These are phyloP conservation scores for Theristicus caerulescens DNA, from an alignment of 2,113 vertebrate genomes.

Conservation along the genomic window DNA sequence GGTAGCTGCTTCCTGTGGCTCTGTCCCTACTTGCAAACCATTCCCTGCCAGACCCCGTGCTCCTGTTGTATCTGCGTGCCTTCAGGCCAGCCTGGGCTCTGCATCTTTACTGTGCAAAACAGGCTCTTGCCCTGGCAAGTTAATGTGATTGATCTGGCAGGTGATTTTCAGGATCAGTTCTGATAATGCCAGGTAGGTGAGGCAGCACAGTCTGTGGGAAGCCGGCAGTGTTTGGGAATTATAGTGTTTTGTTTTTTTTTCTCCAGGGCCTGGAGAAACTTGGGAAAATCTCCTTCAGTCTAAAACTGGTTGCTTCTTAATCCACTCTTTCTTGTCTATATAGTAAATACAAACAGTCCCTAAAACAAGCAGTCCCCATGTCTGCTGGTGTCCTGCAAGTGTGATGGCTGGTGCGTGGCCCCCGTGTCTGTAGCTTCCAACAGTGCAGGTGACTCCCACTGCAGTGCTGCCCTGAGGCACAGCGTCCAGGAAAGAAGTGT, in stretches of 20 bases:
- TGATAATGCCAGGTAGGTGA: not conserved
- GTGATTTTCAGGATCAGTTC: not conserved
- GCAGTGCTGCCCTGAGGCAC: not conserved
- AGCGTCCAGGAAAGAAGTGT: not conserved
- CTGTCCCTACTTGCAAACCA: not conserved
- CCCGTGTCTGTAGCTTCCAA: not conserved
- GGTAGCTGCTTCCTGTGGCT: not conserved
- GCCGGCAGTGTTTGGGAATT: not conserved
- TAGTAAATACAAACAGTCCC: not conserved
- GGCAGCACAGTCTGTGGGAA: not conserved
- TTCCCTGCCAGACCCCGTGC: fast-evolving
- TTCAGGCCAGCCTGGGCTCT: not conserved
- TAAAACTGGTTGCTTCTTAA: not conserved
- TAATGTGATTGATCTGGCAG: not conserved
- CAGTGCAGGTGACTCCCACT: not conserved
- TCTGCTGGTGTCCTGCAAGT: not conserved
- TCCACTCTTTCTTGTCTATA: not conserved
- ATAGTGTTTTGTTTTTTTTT: not conserved
- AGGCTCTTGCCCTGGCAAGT: not conserved
- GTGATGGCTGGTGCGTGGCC: fast-evolving
- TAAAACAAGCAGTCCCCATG: not conserved
- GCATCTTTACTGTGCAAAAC: not conserved
- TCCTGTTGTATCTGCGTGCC: fast-evolving
- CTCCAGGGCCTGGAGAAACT: not conserved
- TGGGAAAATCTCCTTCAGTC: not conserved